These are phyloP conservation scores for Agonum fuliginosum DNA, from an alignment of 2,888 invertebrate genomes.

Conservation along the genomic window DNA sequence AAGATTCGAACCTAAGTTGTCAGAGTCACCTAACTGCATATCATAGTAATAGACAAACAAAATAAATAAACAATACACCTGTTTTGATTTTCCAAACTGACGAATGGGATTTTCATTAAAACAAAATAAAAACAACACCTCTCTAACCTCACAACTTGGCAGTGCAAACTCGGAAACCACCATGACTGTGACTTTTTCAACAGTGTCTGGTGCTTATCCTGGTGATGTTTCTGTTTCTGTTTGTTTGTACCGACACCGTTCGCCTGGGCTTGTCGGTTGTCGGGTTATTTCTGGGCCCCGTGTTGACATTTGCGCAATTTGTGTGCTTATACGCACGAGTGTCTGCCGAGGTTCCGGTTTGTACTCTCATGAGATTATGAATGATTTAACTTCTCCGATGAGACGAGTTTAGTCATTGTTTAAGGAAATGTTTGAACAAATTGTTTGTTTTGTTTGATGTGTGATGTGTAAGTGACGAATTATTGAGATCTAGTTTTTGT, in stretches of 20 bases:
- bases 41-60: too few species aligned
- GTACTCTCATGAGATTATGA: neutral
- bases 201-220: slow-evolving; percentile 1
- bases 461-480: neutral
- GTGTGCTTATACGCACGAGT: neutral
- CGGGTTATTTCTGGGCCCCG: neutral
- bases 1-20: too few species aligned
- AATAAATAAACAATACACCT: neutral
- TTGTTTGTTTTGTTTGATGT: neutral
- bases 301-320: neutral
- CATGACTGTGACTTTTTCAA: neutral
- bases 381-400: neutral
- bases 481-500: neutral
- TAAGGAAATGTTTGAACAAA: neutral
- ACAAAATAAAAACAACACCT: neutral
- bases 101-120: slow-evolving; percentile 23
- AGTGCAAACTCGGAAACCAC: slow-evolving; percentile 6
- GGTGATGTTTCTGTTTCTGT: neutral
- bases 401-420: slow-evolving; percentile 3
- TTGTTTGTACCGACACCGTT: neutral
- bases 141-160: slow-evolving; percentile 11
- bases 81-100: neutral
- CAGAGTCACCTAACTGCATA: too few species aligned
- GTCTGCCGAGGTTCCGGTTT: neutral
- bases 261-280: neutral